phyloP scores from a whole-genome alignment of 35 echinoderm and acorn worm genomes.

The Patiria miniata region DNA sequence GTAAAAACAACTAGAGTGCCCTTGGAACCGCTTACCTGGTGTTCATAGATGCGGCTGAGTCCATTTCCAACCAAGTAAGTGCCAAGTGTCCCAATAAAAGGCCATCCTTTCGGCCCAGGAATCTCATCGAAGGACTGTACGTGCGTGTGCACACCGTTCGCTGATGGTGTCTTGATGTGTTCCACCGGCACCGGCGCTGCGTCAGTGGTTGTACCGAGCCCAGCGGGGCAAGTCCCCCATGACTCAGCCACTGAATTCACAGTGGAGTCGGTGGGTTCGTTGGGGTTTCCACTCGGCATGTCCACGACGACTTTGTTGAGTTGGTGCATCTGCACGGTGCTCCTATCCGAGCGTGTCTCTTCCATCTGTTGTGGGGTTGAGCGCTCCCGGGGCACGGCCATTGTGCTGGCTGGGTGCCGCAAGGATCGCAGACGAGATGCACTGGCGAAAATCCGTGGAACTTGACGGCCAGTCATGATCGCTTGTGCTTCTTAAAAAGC shows the following conservation, averaged over 20 bases:
- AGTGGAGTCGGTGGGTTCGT: neutral
- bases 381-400: neutral
- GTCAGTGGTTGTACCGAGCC: neutral
- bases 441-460: neutral
- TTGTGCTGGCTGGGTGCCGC: neutral
- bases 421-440: neutral
- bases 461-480: neutral
- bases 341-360: neutral
- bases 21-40: conserved; percentile 86
- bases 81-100: conserved; percentile 74
- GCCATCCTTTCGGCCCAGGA: conserved; percentile 86
- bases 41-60: conserved; percentile 73
- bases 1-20: no score
- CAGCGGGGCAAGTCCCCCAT: neutral
- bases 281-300: neutral
- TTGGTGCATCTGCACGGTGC: conserved; percentile 10
- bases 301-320: neutral
- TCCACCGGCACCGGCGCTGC: neutral
- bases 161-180: neutral
- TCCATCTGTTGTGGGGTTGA: neutral
- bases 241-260: neutral
- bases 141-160: neutral
- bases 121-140: conserved; percentile 63
- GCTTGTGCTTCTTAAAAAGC: no score
- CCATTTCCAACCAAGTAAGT: conserved; percentile 78